Conservation (phyloP, 2,888 invertebrate species). For the Diplolepis rosae region DNA sequence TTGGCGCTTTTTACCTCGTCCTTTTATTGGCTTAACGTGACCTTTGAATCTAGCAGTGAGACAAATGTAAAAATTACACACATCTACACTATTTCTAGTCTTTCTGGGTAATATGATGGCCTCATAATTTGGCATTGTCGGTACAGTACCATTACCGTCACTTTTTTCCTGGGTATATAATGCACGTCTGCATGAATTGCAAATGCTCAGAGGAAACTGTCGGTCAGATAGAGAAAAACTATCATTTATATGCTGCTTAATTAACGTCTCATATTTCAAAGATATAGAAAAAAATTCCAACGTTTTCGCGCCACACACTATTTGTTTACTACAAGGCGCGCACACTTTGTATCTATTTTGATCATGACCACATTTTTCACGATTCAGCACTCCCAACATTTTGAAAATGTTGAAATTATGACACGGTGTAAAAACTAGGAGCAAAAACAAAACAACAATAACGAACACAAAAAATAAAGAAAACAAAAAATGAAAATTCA, state of each 20-base stretch:
- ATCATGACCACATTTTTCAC: too few species aligned
- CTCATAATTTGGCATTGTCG: background rate
- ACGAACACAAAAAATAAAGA: too few species aligned
- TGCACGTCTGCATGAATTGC: conserved; percentile 1
- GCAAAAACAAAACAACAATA: too few species aligned
- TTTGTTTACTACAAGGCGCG: background rate
- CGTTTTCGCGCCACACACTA: background rate
- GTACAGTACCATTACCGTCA: conserved; percentile 6
- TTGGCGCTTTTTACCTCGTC: background rate
- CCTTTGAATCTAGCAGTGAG: background rate
- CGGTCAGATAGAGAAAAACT: conserved; percentile 2
- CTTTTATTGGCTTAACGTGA: background rate
- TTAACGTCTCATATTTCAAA: conserved; percentile 2
- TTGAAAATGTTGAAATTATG: too few species aligned
- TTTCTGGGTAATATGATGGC: background rate
- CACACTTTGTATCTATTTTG: too few species aligned
- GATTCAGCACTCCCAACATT: too few species aligned
- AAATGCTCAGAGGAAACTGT: conserved; percentile 3
- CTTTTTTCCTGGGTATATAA: background rate
- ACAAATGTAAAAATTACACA: background rate
- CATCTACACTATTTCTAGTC: background rate
- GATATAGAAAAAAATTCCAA: background rate
- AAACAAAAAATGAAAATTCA: too few species aligned
- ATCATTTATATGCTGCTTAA: conserved; percentile 4
- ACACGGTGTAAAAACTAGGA: too few species aligned